phyloP scores from a whole-genome alignment of 2,797 vertebrate genomes.

The Peromyscus aztecus region DNA sequence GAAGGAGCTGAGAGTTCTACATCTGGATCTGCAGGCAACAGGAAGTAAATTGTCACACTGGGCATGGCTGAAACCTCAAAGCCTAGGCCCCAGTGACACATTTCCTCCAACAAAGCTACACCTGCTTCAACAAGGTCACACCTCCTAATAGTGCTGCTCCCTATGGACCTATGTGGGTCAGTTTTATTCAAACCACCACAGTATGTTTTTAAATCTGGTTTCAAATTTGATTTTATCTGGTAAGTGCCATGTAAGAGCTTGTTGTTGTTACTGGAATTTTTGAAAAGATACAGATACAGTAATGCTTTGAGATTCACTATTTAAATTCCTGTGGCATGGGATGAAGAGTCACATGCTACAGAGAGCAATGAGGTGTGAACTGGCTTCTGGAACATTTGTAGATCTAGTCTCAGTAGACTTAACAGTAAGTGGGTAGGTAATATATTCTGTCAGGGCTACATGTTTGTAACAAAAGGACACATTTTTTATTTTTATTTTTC shows the following conservation, averaged over 20 bases:
- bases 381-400: not conserved
- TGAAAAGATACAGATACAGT: not conserved
- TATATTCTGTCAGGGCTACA: not conserved
- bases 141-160: not conserved
- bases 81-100: not conserved
- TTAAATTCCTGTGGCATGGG: not conserved
- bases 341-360: not conserved
- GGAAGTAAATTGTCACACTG: not conserved
- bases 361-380: not conserved
- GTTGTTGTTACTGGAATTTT: not conserved
- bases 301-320: not conserved
- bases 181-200: not conserved
- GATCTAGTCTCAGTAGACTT: not conserved
- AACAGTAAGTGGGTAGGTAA: not conserved
- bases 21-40: not conserved
- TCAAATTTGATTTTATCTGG: constrained; percentile 31
- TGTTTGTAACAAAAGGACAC: constrained; percentile 10
- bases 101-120: not conserved
- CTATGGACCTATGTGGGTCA: not conserved
- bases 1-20: not conserved
- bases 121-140: not conserved
- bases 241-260: not conserved
- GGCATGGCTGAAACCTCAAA: not conserved
- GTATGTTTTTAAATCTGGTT: not conserved
- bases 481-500: not conserved